These are phyloP conservation scores for Urocolius indicus DNA, from an alignment of 2,113 vertebrate species.

Conservation along the genomic window DNA sequence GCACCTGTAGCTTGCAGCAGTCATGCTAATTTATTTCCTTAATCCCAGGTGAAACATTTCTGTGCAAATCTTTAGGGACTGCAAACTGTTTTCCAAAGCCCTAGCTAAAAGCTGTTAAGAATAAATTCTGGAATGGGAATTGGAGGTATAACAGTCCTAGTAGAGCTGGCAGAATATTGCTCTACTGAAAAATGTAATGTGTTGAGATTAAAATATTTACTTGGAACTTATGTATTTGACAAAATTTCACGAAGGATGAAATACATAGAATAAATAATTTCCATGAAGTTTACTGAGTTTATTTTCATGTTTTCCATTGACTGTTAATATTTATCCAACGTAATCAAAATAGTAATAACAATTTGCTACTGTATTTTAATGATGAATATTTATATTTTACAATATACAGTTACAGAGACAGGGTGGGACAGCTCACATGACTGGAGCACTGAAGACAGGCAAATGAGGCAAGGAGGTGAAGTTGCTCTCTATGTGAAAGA, in stretches of 20 bases:
- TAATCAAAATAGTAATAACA: background rate
- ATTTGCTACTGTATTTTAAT: background rate
- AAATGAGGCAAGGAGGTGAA: no score
- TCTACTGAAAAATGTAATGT: background rate
- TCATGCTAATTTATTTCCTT: background rate
- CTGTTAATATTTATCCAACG: background rate
- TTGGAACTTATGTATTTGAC: background rate
- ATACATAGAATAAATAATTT: background rate
- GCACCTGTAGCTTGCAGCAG: background rate
- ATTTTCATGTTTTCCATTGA: background rate
- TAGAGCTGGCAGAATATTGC: background rate
- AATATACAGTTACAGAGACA: no score
- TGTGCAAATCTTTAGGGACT: background rate
- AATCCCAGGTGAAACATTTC: background rate
- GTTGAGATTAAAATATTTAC: background rate
- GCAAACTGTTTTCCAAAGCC: background rate
- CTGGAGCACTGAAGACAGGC: no score
- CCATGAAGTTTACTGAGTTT: background rate
- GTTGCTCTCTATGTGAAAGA: no score
- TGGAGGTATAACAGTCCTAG: background rate
- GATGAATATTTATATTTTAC: background rate
- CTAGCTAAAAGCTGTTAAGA: background rate
- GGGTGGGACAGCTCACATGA: no score
- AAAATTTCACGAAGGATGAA: background rate
- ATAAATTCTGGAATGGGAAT: background rate